Evolutionary conservation across 2,113 vertebrate genomes (phyloP), one percentile per base, ranked within the genome.

Genomic region (Pomatorhinus ruficollis): DNA sequence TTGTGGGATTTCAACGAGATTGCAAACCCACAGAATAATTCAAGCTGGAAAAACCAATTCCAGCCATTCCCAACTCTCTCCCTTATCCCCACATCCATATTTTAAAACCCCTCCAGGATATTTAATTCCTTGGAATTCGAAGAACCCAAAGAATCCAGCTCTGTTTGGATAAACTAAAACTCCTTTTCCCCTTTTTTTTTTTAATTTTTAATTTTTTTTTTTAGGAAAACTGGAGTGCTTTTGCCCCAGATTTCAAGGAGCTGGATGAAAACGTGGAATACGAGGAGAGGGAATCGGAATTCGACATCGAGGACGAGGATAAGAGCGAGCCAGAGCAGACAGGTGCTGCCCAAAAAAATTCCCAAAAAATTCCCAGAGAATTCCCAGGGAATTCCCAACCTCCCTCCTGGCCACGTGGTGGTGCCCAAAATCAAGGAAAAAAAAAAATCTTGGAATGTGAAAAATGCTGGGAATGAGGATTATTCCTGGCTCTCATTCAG

Each of bases 161-260:
- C 47, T 35, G 23, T 87, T 50, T 35, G 6, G 10, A 0, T 12
- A 2, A 27, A 9, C 5, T 3, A 27, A 53, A 54, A 7, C 3
- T 12, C 8, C 1, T 33, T 70, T 71, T 60, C 2, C 10, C 0
- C 5, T 4, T 21, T 45, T 20, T 21, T 45, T 45, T 11, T 11
- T 45, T 6, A n/a, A n/a, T n/a, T n/a, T n/a, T n/a, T n/a, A n/a
- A n/a, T n/a, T n/a, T 24, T 3, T 23, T 57, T 40, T 47, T 60
- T 15, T 77, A 99, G 99, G 99, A 99, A 98, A 99, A 99, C 97
- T 99, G 99, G 99, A 99, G 99, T 61, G 99, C 99, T 9, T 99
- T 99, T 72, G 99, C 99, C 3, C 99, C 99, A 2, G 99, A 99
- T 97, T 99, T 99, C 91, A 99, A 99, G 97, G 99, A 99, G 92